A percentile compares a stretch with the other conserved stretches of the same genome.
These are phyloP conservation scores for Byasa hedistus DNA, from an alignment of 2,888 invertebrate species.

Conservation along the genomic window DNA sequence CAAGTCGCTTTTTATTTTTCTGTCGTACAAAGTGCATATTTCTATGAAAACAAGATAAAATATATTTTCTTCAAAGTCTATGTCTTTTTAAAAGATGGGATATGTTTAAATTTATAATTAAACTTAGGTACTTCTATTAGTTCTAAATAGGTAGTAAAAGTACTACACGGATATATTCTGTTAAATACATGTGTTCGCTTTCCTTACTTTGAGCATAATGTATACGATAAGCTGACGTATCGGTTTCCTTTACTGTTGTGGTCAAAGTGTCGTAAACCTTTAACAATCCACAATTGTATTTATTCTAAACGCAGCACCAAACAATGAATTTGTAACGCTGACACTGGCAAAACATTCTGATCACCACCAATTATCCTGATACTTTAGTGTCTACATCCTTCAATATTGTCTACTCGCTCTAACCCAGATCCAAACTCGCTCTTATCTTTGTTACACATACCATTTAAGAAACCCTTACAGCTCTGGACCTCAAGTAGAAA, in stretches of 20 bases:
- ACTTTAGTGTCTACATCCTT: constrained; percentile 54
- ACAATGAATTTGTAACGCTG: constrained; percentile 70
- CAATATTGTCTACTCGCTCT: constrained; percentile 37
- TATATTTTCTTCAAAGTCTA: background rate
- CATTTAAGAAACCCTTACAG: constrained; percentile 64
- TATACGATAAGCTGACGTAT: background rate
- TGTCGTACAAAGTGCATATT: background rate
- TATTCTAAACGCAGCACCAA: constrained; percentile 56
- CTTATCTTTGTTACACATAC: constrained; percentile 43
- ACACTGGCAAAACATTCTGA: constrained; percentile 74
- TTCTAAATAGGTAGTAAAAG: background rate
- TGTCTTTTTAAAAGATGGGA: background rate
- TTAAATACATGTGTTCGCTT: background rate
- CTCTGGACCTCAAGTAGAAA: constrained; percentile 36
- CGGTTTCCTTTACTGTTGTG: constrained; percentile 1
- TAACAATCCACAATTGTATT: background rate
- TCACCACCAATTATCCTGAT: constrained; percentile 76
- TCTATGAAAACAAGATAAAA: background rate
- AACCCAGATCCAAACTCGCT: constrained; percentile 31
- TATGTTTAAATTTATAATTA: background rate
- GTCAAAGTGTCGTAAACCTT: background rate
- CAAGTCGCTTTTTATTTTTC: too few species aligned
- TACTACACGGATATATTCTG: background rate
- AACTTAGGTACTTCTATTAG: too few species aligned
- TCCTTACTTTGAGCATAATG: background rate